Percentiles rank a stretch among this genome's conserved stretches.
Conservation (phyloP, 2,113 vertebrate species). For the Ifrita kowaldi region DNA sequence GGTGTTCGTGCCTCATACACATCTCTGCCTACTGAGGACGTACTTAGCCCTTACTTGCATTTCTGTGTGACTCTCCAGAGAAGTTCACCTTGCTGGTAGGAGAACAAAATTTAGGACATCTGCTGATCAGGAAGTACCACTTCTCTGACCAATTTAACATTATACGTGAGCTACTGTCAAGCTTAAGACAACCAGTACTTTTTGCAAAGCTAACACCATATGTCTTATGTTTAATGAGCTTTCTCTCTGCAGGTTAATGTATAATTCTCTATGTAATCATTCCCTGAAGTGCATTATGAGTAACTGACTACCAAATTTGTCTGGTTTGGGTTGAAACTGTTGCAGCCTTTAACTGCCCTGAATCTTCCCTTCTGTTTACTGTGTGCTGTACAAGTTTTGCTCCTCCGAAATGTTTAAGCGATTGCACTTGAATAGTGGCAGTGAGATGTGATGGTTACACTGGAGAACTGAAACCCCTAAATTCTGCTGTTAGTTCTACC, state of each 20-base stretch:
- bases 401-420: background rate
- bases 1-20: background rate
- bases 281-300: conserved; percentile 41
- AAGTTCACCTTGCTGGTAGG: background rate
- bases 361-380: background rate
- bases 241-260: background rate
- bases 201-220: background rate
- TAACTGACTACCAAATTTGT: background rate
- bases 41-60: background rate
- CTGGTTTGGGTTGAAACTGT: background rate
- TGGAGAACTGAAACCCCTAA: background rate
- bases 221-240: background rate
- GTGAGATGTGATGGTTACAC: background rate
- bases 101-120: background rate
- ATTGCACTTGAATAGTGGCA: background rate
- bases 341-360: background rate
- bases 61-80: background rate
- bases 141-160: background rate
- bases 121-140: background rate
- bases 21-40: background rate
- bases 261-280: background rate
- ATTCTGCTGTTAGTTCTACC: background rate
- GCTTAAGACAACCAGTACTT: background rate
- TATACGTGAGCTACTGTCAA: background rate
- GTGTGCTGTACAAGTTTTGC: background rate